phyloP scores from a whole-genome alignment of 2,888 invertebrate species.

The Stenotaenia linearis region DNA sequence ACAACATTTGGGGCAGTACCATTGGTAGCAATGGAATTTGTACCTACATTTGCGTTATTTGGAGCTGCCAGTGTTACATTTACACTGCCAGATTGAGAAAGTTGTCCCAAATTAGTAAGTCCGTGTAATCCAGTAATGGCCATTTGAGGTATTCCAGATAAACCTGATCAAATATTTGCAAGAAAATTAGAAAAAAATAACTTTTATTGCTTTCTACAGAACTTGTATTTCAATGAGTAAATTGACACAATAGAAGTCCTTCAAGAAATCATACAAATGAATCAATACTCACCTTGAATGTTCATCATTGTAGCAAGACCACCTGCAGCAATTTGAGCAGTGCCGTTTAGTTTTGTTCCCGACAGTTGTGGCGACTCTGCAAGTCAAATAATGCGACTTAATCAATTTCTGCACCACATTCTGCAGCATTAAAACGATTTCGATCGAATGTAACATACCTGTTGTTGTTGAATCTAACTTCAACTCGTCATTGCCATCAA shows the following conservation, averaged over 20 bases:
- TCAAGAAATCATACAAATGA: too few species aligned
- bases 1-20: slow-evolving; percentile 1
- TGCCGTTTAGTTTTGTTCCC: slow-evolving; percentile 33
- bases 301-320: slow-evolving; percentile 32
- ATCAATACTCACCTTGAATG: slow-evolving; percentile 30
- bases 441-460: too few species aligned
- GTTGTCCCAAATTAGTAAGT: slow-evolving; percentile 33
- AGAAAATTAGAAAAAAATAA: background rate
- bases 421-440: too few species aligned
- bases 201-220: too few species aligned
- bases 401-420: background rate
- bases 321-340: slow-evolving; percentile 17
- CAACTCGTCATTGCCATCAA: slow-evolving; percentile 34
- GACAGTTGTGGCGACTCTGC: slow-evolving; percentile 35
- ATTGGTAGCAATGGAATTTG: slow-evolving; percentile 29
- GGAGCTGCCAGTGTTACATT: slow-evolving; percentile 30
- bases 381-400: slow-evolving; percentile 30
- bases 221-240: too few species aligned
- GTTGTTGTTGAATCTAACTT: slow-evolving; percentile 24
- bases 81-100: slow-evolving; percentile 22
- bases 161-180: slow-evolving; percentile 19
- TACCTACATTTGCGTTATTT: slow-evolving; percentile 33
- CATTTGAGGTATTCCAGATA: slow-evolving; percentile 37
- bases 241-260: too few species aligned
- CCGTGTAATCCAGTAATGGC: slow-evolving; percentile 37